Percentiles rank a stretch among this genome's conserved stretches.
Conservation (phyloP, 1,140 invertebrate genomes). For the Coenobita brevimanus region DNA sequence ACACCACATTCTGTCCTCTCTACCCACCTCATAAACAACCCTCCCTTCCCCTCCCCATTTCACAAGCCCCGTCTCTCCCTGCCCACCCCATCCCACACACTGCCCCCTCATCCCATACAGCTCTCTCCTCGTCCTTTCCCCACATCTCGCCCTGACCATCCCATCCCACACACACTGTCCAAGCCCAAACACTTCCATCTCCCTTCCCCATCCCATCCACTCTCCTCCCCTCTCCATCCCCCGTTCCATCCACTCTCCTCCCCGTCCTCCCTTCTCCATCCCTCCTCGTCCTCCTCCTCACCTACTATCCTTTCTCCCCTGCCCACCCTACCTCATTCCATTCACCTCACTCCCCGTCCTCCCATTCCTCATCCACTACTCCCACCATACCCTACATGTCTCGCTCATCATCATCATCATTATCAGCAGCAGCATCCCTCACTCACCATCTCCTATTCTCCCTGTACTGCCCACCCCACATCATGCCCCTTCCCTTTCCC, state of each 20-base stretch:
- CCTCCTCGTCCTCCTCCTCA: slow-evolving; percentile 7
- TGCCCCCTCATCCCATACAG: not conserved
- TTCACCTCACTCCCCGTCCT: not conserved
- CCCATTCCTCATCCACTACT: slow-evolving; percentile 6
- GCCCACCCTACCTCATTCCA: not conserved
- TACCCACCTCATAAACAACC: not conserved
- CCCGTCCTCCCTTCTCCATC: not conserved
- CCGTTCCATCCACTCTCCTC: not conserved
- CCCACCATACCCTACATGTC: not conserved
- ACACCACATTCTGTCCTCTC: not conserved
- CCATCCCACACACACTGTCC: not conserved
- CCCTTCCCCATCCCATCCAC: not conserved
- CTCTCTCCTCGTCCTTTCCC: not conserved
- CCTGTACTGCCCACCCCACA: not conserved
- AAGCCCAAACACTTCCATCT: not conserved
- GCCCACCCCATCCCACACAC: not conserved
- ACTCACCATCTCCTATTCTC: not conserved
- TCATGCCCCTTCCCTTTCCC: not conserved
- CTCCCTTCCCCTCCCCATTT: too few species aligned
- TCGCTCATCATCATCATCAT: not conserved
- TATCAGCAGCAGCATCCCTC: not conserved
- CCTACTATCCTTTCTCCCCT: not conserved
- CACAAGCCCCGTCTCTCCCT: not conserved
- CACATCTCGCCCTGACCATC: not conserved
- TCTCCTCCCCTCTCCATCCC: not conserved